Percentiles rank a stretch among this genome's conserved stretches.
Conservation (phyloP, 2,113 vertebrate genomes). For the Bujurquina vittata region DNA sequence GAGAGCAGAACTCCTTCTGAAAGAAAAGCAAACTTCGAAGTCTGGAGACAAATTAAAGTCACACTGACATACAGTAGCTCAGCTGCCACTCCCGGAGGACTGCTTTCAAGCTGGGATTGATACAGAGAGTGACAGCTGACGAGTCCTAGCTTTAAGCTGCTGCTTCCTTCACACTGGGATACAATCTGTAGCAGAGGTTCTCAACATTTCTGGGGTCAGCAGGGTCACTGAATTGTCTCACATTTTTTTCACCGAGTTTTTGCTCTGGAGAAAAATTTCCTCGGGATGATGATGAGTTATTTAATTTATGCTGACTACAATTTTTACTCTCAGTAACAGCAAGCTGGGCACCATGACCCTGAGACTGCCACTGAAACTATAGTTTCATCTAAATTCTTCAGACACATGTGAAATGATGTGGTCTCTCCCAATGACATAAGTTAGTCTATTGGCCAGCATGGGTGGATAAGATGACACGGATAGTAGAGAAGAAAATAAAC, state of each 20-base stretch:
- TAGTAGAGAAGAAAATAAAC: no score
- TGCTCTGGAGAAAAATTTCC: background rate
- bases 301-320: background rate
- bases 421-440: background rate
- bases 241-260: background rate
- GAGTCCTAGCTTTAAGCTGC: conserved; percentile 2
- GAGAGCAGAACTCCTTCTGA: conserved; percentile 8
- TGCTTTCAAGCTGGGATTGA: conserved; percentile 35
- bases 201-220: background rate
- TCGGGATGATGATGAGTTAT: background rate
- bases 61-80: conserved; percentile 35
- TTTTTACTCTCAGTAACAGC: background rate
- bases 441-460: background rate
- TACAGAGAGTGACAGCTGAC: conserved; percentile 20
- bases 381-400: background rate
- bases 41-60: conserved; percentile 3
- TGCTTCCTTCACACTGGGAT: background rate
- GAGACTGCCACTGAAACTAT: background rate
- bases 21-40: conserved; percentile 3
- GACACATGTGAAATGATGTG: background rate
- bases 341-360: background rate
- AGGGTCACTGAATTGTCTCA: background rate
- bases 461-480: background rate
- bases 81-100: background rate
- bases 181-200: background rate